Evolutionary conservation across 1,140 invertebrate species (phyloP).

Genomic region (Bombyx mori): DNA sequence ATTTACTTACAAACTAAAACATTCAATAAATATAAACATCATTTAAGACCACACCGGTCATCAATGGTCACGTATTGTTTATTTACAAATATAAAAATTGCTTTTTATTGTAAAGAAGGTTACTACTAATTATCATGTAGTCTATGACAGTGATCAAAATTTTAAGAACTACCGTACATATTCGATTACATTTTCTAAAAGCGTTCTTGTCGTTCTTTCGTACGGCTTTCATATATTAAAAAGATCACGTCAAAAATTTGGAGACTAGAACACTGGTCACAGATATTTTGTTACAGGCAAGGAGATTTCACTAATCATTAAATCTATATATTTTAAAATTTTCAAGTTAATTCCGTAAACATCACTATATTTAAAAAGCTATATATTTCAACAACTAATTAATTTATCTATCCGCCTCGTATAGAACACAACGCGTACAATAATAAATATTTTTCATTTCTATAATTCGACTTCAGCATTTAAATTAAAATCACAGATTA

Average conservation of each 20-base stretch:
- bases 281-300: conserved; percentile 47
- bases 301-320: conserved; percentile 22
- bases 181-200: conserved; percentile 1
- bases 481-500: conserved; percentile 69
- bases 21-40: conserved; percentile 25
- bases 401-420: conserved; percentile 1
- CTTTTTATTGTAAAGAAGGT: conserved; percentile 17
- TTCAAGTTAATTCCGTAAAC: no score
- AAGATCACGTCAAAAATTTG: conserved; percentile 25
- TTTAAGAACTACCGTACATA: conserved; percentile 8
- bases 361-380: no score
- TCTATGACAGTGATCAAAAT: conserved; percentile 18
- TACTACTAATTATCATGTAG: conserved; percentile 24
- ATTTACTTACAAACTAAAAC: conserved; percentile 22
- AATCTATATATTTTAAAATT: no score
- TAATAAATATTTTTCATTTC: conserved; percentile 8
- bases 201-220: conserved; percentile 5
- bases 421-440: conserved; percentile 8
- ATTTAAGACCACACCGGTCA: conserved; percentile 16
- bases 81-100: conserved; percentile 28
- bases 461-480: conserved; percentile 25
- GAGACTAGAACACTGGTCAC: conserved; percentile 60
- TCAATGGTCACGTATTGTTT: conserved; percentile 7
- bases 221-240: conserved; percentile 9
- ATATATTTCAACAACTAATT: no score